Base-by-base conservation (phyloP, 2,797 vertebrate genomes). In the Rhabdomys pumilio region DNA sequence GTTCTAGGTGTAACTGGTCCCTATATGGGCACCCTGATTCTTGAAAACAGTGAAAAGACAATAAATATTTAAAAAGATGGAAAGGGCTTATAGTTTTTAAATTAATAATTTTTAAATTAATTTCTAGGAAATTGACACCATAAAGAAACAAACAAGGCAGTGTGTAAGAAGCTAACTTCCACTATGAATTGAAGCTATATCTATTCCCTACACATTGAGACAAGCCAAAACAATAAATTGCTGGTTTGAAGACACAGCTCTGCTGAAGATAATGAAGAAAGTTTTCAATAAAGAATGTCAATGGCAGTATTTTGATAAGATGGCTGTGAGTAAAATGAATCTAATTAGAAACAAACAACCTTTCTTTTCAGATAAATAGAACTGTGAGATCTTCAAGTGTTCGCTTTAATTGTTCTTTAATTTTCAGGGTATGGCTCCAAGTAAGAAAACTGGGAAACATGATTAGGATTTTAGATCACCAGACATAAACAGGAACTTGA, bases 281-380 rank as follows among this genome's bases (percentile, higher is more conserved):
- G 3, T 67, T 84, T 94, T 67, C 92, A 75, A 80, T 92, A 91
- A 38, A 69, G 83, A 44, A 59, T 89, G 14, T 29, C 84, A 47
- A 3, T 89, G 8, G 2, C 65, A 1, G 41, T 86, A 8, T 73
- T 57, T 89, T 89, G 9, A 22, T 86, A 26, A 19, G 57, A 5
- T 11, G 53, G 1, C 2, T 1, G 1, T 47, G 31, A 17, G n/a
- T 17, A 86, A 59, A 91, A 85, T 12, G 0, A 91, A 85, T 20
- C 73, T 90, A 72, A 82, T 2, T 50, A 17, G 8, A 69, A 12
- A 53, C 34, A 76, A 75, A 26, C 22, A 76, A 1, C 6, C 73
- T 2, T 72, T 59, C 57, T 41, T 67, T 77, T 15, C 59, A 41
- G 13, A 53, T 31, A 67, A 76, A 67, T 22, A 65, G 11, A 47